Evolutionary conservation across 2,113 vertebrate species (phyloP).

Genomic region (Rhea pennata): DNA sequence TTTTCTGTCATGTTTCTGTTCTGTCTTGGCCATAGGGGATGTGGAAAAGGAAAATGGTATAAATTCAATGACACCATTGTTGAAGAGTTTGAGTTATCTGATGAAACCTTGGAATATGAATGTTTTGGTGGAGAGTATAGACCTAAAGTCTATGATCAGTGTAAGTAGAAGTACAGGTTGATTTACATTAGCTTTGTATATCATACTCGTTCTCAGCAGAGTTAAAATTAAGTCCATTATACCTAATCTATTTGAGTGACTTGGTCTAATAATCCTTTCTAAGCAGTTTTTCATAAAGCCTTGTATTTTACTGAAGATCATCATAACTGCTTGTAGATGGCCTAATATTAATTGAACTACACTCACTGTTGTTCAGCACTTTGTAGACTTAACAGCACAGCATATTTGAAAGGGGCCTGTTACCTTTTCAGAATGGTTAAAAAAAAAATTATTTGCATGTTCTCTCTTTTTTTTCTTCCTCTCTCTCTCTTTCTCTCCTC

Average conservation of each 20-base stretch:
- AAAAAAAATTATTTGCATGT: background rate
- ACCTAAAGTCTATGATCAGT: constrained; percentile 98
- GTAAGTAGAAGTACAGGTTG: constrained; percentile 78
- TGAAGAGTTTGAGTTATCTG: constrained; percentile 97
- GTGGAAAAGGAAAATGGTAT: constrained; percentile 94
- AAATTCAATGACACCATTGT: constrained; percentile 98
- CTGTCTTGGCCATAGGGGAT: constrained; percentile 78
- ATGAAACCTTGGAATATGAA: constrained; percentile 96
- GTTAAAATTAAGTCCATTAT: background rate
- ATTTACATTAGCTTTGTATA: background rate
- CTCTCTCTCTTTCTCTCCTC: no score
- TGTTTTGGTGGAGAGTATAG: constrained; percentile 98
- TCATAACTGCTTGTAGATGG: background rate
- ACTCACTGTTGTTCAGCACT: background rate
- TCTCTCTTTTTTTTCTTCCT: background rate
- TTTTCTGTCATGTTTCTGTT: constrained; percentile 12
- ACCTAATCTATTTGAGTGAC: background rate
- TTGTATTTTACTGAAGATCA: background rate
- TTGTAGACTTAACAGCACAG: background rate
- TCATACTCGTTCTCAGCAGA: background rate
- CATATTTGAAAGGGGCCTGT: background rate
- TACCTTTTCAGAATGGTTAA: background rate
- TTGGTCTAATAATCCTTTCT: background rate
- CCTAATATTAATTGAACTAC: background rate
- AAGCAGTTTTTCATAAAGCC: background rate